These are phyloP conservation scores for Craseonycteris thonglongyai DNA, from an alignment of 2,113 vertebrate genomes.

Conservation along the genomic window DNA sequence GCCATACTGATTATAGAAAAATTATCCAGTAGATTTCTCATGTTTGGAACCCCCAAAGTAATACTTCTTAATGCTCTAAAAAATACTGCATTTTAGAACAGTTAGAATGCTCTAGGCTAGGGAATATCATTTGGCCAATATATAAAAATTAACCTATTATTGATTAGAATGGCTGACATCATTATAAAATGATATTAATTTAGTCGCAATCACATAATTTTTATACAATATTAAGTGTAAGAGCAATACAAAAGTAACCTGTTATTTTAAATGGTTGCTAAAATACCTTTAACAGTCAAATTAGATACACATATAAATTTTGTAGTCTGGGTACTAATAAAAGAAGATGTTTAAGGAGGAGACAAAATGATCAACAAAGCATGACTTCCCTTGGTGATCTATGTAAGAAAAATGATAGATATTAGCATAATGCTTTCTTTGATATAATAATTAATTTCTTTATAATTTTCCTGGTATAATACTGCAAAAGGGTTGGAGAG, in stretches of 20 bases:
- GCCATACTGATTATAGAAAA: not conserved
- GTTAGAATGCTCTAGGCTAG: not conserved
- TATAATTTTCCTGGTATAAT: not conserved
- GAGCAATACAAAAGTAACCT: not conserved
- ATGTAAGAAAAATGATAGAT: constrained; percentile 24
- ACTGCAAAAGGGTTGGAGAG: not conserved
- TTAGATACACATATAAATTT: constrained; percentile 48
- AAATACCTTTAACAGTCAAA: not conserved
- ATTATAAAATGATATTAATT: not conserved
- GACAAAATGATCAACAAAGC: constrained; percentile 47
- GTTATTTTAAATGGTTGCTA: not conserved
- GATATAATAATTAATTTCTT: constrained; percentile 6
- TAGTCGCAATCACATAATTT: not conserved
- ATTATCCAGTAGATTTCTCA: not conserved
- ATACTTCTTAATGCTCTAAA: not conserved
- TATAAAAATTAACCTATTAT: not conserved
- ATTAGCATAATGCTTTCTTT: not conserved
- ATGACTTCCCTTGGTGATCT: not conserved
- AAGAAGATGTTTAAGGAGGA: constrained; percentile 57
- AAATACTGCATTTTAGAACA: not conserved
- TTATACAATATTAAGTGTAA: not conserved
- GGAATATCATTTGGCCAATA: not conserved
- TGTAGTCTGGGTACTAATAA: constrained; percentile 38
- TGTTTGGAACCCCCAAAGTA: not conserved
- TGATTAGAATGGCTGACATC: not conserved